Base-by-base conservation (phyloP, 1,140 invertebrate species). In the Helicoverpa zea region DNA sequence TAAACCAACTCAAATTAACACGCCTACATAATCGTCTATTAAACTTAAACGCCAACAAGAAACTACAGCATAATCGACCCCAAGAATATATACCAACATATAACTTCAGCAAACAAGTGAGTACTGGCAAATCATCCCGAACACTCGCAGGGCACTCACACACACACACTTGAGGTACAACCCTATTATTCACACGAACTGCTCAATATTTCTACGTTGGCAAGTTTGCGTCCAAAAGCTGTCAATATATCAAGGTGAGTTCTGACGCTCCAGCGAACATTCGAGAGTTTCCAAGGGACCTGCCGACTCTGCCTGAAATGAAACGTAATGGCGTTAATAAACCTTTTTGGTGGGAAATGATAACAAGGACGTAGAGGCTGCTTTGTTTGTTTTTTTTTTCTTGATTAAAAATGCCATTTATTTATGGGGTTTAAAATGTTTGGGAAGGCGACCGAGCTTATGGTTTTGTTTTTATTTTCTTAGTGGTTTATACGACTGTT, bases 121-220 rank as follows among this genome's bases (percentile, higher is more conserved):
- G 7, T 43, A 43, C 35, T 43, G 35, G 35, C 35, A 43, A 43
- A 43, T 43, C 35, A 43, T 43, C 35, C 18, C 56, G n/a, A 18
- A 18, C n/a, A 58, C 56, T 58, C 18, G 2, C 56, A 9, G 18
- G 7, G 4, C 56, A 18, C 56, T 58, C 56, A 58, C n/a, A 18
- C 56, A 18, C 11, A 58, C 14, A 18, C 54, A 58, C 16, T 16
- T 35, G 30, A 54, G n/a, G 7, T 54, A 54, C 18, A 13, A 54
- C 10, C 3, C 54, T 29, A 73, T 73, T 73, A 73, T 73, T 13
- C 58, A 14, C 49, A 30, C 5, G 18, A 23, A 35, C 54, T 73
- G 47, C 66, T 70, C 52, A 58, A 73, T 73, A 73, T 73, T 73
- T 73, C 70, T 16, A 73, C 52, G 70, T 30, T 73, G 58, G 70